Evolutionary conservation across 2,797 vertebrate genomes (phyloP), one percentile per base, ranked within the genome.

Genomic region (Hafferia zeledoni): DNA sequence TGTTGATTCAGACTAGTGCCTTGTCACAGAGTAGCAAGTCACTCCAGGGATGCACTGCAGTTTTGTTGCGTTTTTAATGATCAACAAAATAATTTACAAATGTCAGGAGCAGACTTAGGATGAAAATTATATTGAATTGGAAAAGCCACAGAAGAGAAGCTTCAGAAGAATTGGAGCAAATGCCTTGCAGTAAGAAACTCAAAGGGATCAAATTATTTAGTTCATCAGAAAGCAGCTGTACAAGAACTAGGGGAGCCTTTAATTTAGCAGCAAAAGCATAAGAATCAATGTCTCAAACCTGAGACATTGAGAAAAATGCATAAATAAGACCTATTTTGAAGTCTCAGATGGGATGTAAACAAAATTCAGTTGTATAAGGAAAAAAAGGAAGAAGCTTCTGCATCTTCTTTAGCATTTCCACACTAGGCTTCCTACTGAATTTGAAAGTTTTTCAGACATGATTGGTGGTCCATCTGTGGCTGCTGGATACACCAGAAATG

Each of bases 41-140:
- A 72, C 89, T 78, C 27, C 84, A 56, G 69, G 76, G 23, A 44
- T 83, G 33, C 17, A 25, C 10, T 23, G 11, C 15, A 17, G 4
- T 76, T 92, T 83, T 80, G 44, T 39, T 87, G 50, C 55, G 50
- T 75, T 94, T 89, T 93, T 78, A 81, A 92, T 78, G 53, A 87
- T 57, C 20, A 61, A 25, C 4, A 80, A 83, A 92, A 78, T 68
- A 83, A 83, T 64, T 83, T 69, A 56, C 23, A 81, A 33, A 65
- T 78, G 39, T 83, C 25, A 43, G 55, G 25, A 83, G 39, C 31
- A 86, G 50, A 60, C 2, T 61, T 50, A 52, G 14, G 75, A 80
- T 65, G 37, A 75, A 89, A 91, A 87, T 74, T 30, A 50, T 22
- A 22, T 17, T 90, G 50, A 78, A 83, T 41, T 83, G 33, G 11